phyloP scores from a whole-genome alignment of 2,888 invertebrate genomes.

The Ochropleura plecta region DNA sequence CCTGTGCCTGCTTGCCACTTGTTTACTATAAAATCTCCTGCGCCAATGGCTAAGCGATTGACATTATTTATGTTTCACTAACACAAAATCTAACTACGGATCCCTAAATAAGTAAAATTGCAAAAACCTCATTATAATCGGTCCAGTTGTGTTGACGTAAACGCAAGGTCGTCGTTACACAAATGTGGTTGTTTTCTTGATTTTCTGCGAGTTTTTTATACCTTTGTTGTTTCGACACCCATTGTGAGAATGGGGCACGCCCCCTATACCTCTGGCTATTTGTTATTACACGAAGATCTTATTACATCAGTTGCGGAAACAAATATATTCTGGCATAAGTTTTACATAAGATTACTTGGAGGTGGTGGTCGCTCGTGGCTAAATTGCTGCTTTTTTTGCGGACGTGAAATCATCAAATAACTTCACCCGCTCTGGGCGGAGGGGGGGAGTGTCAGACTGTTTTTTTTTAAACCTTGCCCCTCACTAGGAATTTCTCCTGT shows the following conservation, averaged over 20 bases:
- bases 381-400: too few species aligned
- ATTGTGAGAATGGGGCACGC: not conserved
- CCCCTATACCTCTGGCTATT: not conserved
- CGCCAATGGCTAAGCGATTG: too few species aligned
- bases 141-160: conserved; percentile 61
- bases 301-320: not conserved
- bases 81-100: not conserved
- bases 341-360: not conserved
- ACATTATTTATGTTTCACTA: too few species aligned
- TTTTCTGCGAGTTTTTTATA: conserved; percentile 30
- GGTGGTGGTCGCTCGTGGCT: too few species aligned
- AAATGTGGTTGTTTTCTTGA: conserved; percentile 45
- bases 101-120: conserved; percentile 48
- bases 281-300: conserved; percentile 5
- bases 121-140: conserved; percentile 59
- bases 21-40: too few species aligned
- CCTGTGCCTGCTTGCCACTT: too few species aligned
- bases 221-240: conserved; percentile 22
- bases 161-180: conserved; percentile 59
- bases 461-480: too few species aligned
- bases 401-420: too few species aligned
- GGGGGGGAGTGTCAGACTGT: too few species aligned
- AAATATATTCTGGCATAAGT: not conserved
- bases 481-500: too few species aligned
- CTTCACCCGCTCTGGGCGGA: too few species aligned